phyloP scores from a whole-genome alignment of 1,140 invertebrate genomes.

The Adoxophyes honmai region DNA sequence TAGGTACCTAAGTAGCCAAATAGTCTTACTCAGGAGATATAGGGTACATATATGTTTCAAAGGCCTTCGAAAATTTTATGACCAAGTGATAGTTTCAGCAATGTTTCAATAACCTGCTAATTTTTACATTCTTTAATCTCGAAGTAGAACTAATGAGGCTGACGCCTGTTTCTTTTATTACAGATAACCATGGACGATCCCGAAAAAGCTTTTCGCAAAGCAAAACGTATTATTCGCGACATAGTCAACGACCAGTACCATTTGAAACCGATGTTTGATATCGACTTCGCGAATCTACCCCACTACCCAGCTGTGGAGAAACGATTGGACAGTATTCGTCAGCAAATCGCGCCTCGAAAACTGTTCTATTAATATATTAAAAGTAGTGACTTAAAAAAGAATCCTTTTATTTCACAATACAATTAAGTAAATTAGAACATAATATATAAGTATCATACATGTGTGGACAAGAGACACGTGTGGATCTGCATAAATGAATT shows the following conservation, averaged over 20 bases:
- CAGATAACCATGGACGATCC: constrained; percentile 57
- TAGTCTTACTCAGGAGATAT: too few relatives aligned
- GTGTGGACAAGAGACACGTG: constrained; percentile 23
- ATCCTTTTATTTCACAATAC: constrained; percentile 55
- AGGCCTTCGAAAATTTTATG: too few relatives aligned
- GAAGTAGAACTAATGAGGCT: too few relatives aligned
- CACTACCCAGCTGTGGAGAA: constrained; percentile 41
- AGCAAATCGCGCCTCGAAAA: constrained; percentile 53
- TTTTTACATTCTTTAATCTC: too few relatives aligned
- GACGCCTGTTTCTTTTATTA: constrained; percentile 8
- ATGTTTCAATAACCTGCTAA: too few relatives aligned
- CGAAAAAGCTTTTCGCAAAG: constrained; percentile 45
- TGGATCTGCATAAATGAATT: constrained; percentile 39
- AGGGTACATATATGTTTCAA: too few relatives aligned
- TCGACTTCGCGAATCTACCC: constrained; percentile 45
- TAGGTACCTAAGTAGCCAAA: too few relatives aligned
- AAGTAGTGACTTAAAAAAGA: constrained; percentile 35
- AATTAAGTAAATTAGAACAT: constrained; percentile 43
- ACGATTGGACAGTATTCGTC: constrained; percentile 38
- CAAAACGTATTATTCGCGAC: constrained; percentile 47
- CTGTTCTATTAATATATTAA: constrained; percentile 48
- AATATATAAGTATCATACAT: constrained; percentile 44
- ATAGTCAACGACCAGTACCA: constrained; percentile 50
- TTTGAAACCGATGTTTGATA: constrained; percentile 56
- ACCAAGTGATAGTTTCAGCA: too few relatives aligned